phyloP scores from a whole-genome alignment of 2,797 vertebrate genomes.

The Leptodactylus fallax region DNA sequence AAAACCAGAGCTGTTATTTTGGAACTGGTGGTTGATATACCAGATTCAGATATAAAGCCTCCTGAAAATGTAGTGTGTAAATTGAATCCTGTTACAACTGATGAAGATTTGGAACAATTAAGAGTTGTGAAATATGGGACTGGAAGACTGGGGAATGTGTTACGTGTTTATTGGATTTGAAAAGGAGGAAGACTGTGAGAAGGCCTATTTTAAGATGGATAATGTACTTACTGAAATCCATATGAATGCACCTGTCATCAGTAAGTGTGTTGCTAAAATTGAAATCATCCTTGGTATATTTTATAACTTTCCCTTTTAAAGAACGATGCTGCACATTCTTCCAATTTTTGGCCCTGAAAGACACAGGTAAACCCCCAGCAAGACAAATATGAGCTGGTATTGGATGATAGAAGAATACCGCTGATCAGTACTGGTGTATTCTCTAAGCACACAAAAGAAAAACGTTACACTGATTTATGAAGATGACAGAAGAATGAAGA shows the following conservation, averaged over 20 bases:
- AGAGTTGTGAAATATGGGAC: slow-evolving; percentile 96
- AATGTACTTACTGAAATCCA: slow-evolving; percentile 98
- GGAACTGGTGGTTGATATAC: slow-evolving; percentile 97
- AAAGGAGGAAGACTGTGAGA: slow-evolving; percentile 98
- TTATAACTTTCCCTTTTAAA: too few species aligned
- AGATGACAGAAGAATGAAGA: too few species aligned
- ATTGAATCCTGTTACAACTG: slow-evolving; percentile 95
- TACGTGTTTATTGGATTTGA: slow-evolving; percentile 95
- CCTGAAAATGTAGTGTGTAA: slow-evolving; percentile 98
- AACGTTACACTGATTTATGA: too few species aligned
- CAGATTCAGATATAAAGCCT: slow-evolving; percentile 91
- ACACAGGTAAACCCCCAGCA: too few species aligned
- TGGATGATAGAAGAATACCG: too few species aligned
- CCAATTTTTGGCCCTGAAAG: too few species aligned
- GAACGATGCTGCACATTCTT: too few species aligned
- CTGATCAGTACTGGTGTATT: too few species aligned
- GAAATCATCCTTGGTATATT: too few species aligned
- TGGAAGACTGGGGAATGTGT: slow-evolving; percentile 95
- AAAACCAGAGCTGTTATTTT: slow-evolving; percentile 95
- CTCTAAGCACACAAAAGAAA: too few species aligned
- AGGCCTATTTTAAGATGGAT: slow-evolving; percentile 99
- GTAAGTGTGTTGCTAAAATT: slow-evolving; percentile 96
- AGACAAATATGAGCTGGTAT: too few species aligned
- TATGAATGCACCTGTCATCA: slow-evolving; percentile 98
- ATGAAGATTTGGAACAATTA: slow-evolving; percentile 93